These are phyloP conservation scores for Pangasius sanitwongsei DNA, from an alignment of 2,797 vertebrate species.

Conservation along the genomic window DNA sequence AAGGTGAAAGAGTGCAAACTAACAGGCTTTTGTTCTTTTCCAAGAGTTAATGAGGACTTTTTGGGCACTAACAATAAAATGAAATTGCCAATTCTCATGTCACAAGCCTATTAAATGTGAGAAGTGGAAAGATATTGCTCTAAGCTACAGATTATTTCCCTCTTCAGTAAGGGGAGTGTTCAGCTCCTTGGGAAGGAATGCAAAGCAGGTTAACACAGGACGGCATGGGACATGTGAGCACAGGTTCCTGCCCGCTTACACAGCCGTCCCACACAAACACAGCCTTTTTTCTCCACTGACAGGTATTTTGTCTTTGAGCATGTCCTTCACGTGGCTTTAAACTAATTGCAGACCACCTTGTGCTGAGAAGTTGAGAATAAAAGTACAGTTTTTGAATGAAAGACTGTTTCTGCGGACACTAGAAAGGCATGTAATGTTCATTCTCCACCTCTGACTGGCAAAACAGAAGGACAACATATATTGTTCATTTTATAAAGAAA, in stretches of 20 bases:
- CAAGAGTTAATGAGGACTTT: neutral
- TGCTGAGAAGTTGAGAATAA: constrained; percentile 42
- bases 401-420: constrained; percentile 7
- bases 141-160: constrained; percentile 52
- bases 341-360: constrained; percentile 51
- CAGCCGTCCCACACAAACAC: constrained; percentile 56
- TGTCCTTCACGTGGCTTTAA: constrained; percentile 59
- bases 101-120: constrained; percentile 34
- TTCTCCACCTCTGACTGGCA: constrained; percentile 4
- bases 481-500: neutral
- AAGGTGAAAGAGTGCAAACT: neutral
- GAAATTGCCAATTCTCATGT: constrained; percentile 42
- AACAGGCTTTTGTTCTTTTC: neutral
- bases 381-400: constrained; percentile 49
- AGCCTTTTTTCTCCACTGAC: constrained; percentile 66
- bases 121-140: constrained; percentile 43
- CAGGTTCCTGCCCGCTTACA: constrained; percentile 63
- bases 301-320: constrained; percentile 59
- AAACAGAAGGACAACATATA: neutral
- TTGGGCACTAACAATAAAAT: neutral
- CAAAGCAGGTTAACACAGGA: constrained; percentile 77
- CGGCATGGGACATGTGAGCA: constrained; percentile 65
- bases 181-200: constrained; percentile 69
- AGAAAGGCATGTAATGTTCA: neutral
- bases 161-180: constrained; percentile 13